phyloP scores from a whole-genome alignment of 2,797 vertebrate genomes.

The Discoglossus pictus region DNA sequence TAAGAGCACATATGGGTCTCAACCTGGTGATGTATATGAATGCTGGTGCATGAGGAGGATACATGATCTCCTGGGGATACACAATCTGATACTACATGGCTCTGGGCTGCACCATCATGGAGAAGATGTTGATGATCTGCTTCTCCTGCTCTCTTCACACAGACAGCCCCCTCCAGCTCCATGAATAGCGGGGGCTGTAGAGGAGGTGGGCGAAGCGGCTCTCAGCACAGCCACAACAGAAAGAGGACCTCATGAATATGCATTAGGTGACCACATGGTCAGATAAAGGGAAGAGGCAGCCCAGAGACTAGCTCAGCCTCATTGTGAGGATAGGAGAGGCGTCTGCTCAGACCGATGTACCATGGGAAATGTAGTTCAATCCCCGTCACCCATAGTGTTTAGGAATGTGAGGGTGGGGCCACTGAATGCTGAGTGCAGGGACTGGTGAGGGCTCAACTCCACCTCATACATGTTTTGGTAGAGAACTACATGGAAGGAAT shows the following conservation, averaged over 20 bases:
- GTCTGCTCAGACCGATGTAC: not conserved
- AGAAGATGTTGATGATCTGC: slow-evolving; percentile 16
- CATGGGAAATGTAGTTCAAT: slow-evolving; percentile 21
- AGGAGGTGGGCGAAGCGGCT: slow-evolving; percentile 54
- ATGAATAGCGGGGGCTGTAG: slow-evolving; percentile 18
- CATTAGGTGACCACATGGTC: slow-evolving; percentile 35
- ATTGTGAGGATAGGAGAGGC: no score
- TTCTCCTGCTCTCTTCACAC: slow-evolving; percentile 18
- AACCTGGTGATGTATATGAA: no score
- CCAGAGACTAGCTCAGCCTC: no score
- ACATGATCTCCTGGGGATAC: no score
- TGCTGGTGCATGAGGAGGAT: no score
- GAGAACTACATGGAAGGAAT: no score
- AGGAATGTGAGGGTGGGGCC: slow-evolving; percentile 26
- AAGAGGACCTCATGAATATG: slow-evolving; percentile 47
- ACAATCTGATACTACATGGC: no score
- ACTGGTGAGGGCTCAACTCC: no score
- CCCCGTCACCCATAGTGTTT: not conserved
- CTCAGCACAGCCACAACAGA: slow-evolving; percentile 60
- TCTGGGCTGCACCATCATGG: slow-evolving; percentile 41
- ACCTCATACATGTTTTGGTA: no score
- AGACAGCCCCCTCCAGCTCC: slow-evolving; percentile 34
- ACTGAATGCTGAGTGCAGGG: no score
- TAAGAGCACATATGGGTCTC: no score
- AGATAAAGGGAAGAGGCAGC: slow-evolving; percentile 52